Base-by-base conservation (phyloP, 2,888 invertebrate genomes). In the Eugnorisma glareosa region DNA sequence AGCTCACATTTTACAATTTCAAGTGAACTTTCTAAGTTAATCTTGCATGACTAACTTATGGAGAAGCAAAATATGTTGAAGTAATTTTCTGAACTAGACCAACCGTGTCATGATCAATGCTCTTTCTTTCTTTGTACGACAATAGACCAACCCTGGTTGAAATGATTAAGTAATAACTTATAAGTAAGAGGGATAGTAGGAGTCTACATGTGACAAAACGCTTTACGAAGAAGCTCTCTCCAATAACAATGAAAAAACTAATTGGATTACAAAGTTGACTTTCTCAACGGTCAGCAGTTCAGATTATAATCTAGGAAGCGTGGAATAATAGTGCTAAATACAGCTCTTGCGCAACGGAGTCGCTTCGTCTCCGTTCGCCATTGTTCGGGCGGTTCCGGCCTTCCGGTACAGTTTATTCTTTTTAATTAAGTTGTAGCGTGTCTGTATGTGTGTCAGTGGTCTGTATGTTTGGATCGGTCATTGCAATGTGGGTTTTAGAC, bases 331-430 rank as follows among this genome's bases (percentile, higher is more conserved):
- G 81, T 63, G 75, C 77, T 79, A 86, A 85, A 82, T 76, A 67
- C 82, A 40, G 5, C 54, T 61, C 67, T 90, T 90, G 69, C 87
- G 83, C 82, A 90, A 90, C 70, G 40, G 57, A 57, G 59, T 35
- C 81, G 83, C 84, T 76, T 83, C 81, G 87, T 85, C 86, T 84
- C 76, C 79, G 66, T 75, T 89, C 87, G 80, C 91, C 85, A 92
- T 92, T 92, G 92, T 91, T 90, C 89, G 90, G 89, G 82, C 61
- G 86, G 89, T 90, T 91, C 91, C 91, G 91, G 89, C 76, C 90
- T 92, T 91, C 92, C 92, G 91, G 85, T 83, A 76, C 75, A 67
- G 75, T 51, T 79, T 68, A 71, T 83, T 79, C 35, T 80, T 88
- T 89, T 86, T 89, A 88, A 90, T 88, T 89, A 83, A 82, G 73